phyloP scores from a whole-genome alignment of 2,113 vertebrate species.

The Nothobranchius furzeri region DNA sequence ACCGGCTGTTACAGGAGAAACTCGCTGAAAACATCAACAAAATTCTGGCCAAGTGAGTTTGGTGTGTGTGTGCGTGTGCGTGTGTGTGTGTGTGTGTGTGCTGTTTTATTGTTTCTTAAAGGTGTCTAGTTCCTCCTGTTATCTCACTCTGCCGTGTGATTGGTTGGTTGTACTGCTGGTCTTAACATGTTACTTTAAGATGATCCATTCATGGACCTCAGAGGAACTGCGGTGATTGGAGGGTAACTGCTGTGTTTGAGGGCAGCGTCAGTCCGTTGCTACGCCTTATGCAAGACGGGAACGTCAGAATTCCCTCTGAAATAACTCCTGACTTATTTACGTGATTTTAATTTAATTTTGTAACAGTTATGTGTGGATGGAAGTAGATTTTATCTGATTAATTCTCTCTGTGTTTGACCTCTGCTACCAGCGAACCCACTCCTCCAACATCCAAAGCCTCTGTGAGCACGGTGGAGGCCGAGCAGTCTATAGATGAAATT shows the following conservation, averaged over 20 bases:
- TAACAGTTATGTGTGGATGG: conserved; percentile 52
- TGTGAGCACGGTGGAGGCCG: conserved; percentile 82
- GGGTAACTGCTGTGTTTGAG: conserved; percentile 42
- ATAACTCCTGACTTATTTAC: conserved; percentile 64
- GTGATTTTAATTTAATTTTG: conserved; percentile 79
- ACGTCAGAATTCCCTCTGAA: conserved; percentile 67
- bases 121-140: conserved; percentile 61
- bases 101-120: conserved; percentile 44
- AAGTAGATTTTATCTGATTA: background rate
- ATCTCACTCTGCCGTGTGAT: conserved; percentile 54
- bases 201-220: conserved; percentile 68
- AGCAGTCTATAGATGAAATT: conserved; percentile 96
- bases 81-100: conserved; percentile 46
- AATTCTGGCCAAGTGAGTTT: conserved; percentile 88
- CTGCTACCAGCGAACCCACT: conserved; percentile 82
- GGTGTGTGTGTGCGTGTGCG: background rate
- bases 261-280: conserved; percentile 66
- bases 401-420: background rate
- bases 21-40: conserved; percentile 99
- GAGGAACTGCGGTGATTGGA: conserved; percentile 60
- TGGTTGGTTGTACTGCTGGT: conserved; percentile 53
- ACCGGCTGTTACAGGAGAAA: conserved; percentile 95
- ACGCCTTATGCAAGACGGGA: conserved; percentile 79
- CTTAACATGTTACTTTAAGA: conserved; percentile 56
- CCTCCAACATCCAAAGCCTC: conserved; percentile 84